Evolutionary conservation across 2,113 vertebrate genomes (phyloP).

Genomic region (Heloderma charlesbogerti): DNA sequence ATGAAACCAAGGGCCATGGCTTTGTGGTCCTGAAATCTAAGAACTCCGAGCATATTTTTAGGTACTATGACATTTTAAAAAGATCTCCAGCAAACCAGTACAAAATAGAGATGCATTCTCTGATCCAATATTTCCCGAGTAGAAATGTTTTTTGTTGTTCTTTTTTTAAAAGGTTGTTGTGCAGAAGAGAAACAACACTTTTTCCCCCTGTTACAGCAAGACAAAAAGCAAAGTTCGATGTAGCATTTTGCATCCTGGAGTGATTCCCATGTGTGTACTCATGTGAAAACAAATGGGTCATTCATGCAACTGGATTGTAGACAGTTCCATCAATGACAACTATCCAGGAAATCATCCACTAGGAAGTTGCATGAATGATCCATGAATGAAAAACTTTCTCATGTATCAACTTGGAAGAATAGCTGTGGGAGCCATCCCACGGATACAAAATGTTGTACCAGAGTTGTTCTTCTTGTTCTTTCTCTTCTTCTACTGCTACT

Average conservation of each 20-base stretch:
- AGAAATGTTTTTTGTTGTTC: too few species aligned
- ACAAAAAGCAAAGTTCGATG: neutral
- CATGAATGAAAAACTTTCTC: neutral
- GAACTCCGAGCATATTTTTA: neutral
- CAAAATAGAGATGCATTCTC: conserved; percentile 1
- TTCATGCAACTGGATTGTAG: conserved; percentile 19
- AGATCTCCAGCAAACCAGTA: neutral
- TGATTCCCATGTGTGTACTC: conserved; percentile 12
- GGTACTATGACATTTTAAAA: neutral
- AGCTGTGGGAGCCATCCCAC: neutral
- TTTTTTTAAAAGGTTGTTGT: conserved; percentile 1
- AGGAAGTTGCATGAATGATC: conserved; percentile 11
- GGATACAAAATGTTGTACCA: neutral
- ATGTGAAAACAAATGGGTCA: conserved; percentile 20
- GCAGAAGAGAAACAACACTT: neutral
- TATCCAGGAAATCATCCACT: neutral
- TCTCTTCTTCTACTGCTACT: neutral
- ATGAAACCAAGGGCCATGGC: neutral
- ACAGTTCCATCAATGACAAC: conserved; percentile 6
- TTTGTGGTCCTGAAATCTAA: neutral
- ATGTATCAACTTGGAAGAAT: neutral
- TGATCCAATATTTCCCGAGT: neutral
- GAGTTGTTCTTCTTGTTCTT: too few species aligned
- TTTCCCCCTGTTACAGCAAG: neutral
- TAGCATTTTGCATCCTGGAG: conserved; percentile 16